Base-by-base conservation (phyloP, 2,113 vertebrate genomes). In the Pelecanus crispus region DNA sequence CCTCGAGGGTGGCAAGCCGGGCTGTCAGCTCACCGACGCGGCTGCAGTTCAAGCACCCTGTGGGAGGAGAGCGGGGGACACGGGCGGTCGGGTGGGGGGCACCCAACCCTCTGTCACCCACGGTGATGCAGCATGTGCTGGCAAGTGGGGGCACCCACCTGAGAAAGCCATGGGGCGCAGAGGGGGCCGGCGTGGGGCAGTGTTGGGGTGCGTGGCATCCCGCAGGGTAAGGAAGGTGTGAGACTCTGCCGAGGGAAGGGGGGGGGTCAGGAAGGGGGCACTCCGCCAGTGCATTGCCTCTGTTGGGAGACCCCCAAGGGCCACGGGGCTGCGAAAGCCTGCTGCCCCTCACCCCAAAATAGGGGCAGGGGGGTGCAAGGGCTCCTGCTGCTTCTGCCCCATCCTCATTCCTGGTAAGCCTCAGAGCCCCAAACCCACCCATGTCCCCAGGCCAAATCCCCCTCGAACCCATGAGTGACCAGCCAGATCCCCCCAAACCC, bases 11-110 rank as follows among this genome's bases (percentile, higher is more conserved):
- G 95, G 96, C 96, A 59, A 99, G 98, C 17, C 98, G 97, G 75
- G 99, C 98, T 0, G 97, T 98, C 77, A 99, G 93, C 92, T 98
- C 98, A 18, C 98, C 97, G 28, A 99, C 97, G 50, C 94, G 98
- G 98, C 98, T 99, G 98, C 99, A 99, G 97, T 99, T 99, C 86
- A 99, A 97, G 96, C 99, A 99, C 95, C 97, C 99, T 99, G 93
- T 0, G 3, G 65, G 74, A 11, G 61, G 7, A 42, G 14, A 68
- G 6, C 0, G 9, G 22, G 44, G 38, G 34, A 12, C 19, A 22
- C 2, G 0, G 71, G 36, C 0, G 6, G 20, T 63, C 3, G 13
- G 49, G 36, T 3, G 63, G 40, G 83, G 55, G 55, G 7, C 29
- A 19, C 16, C 12, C 44, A 19, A 17, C 25, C 25, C 29, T 36